Percentiles rank a stretch among this genome's conserved stretches.
Conservation (phyloP, 92 coral and sea anemone genomes). For the Porites rus region DNA sequence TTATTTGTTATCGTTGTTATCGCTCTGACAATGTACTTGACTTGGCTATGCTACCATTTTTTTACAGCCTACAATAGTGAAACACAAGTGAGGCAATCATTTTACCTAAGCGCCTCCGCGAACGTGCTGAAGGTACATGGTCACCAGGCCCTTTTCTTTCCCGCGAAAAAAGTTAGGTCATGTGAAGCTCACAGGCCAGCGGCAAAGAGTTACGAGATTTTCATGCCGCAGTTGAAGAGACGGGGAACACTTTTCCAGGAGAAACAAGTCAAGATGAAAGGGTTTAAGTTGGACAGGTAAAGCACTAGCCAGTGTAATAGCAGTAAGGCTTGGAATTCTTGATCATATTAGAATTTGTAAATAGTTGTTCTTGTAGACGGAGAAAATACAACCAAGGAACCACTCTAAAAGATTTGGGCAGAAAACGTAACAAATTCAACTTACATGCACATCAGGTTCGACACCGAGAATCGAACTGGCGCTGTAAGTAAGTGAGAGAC, state of each 20-base stretch:
- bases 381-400: too few relatives aligned
- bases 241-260: slow-evolving; percentile 23
- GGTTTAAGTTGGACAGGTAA: slow-evolving; percentile 47
- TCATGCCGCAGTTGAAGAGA: slow-evolving; percentile 27
- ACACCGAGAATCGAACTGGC: too few relatives aligned
- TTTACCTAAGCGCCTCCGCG: slow-evolving; percentile 48
- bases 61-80: slow-evolving; percentile 51
- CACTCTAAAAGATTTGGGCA: too few relatives aligned
- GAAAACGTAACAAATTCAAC: too few relatives aligned
- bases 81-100: slow-evolving; percentile 5
- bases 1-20: too few relatives aligned
- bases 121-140: slow-evolving; percentile 48
- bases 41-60: background rate
- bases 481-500: too few relatives aligned
- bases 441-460: too few relatives aligned
- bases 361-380: too few relatives aligned
- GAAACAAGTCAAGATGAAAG: slow-evolving; percentile 30
- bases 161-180: slow-evolving; percentile 24
- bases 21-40: too few relatives aligned
- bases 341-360: too few relatives aligned
- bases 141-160: slow-evolving; percentile 30
- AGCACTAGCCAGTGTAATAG: background rate
- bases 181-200: slow-evolving; percentile 46
- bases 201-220: slow-evolving; percentile 39
- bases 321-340: too few relatives aligned